Base-by-base conservation (phyloP, 2,888 invertebrate genomes). In the Dyspetes luteomarginatus region DNA sequence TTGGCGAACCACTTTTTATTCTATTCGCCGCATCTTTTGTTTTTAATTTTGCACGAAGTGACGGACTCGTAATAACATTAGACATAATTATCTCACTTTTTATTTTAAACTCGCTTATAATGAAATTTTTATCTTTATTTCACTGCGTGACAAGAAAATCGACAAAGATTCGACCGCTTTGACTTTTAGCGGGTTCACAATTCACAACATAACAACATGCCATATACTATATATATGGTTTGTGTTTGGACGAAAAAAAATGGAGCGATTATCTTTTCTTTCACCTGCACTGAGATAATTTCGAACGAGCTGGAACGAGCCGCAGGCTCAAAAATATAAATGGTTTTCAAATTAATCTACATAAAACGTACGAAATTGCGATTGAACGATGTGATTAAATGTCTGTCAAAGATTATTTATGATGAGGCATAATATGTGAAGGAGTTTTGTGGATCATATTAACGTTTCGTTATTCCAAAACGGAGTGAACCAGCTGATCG, bases 1-100 rank as follows among this genome's bases (percentile, higher is more conserved):
- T 91, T 0, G 92, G 92, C 1, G 92, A 92, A 7, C 91, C 91
- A 45, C 90, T 84, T 83, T 86, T 90, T 0, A 90, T 84, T 83
- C 88, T 90, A 7, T 87, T 83, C 1, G 73, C 87, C 2, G 83
- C 82, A 41, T 90, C 87, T 73, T 85, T 87, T 5, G 76, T 87
- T 81, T 78, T 89, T 7, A 88, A 78, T 87, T 88, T 91, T 15
- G 83, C 30, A 2, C 56, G 68, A 28, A 83, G 67, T n/a, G 83
- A 83, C n/a, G 86, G 86, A 82, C 86, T 88, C 26, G 81, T 68
- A 3, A 82, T 28, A 7, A 82, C n/a, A n/a, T 85, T 78, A 9
- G 86, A 80, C 88, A 89, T 89, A 9, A 15, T 82, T 79, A 74
- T 58, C 3, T 50, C 36, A 19, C 12, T 2, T 4, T 24, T 3